phyloP scores from a whole-genome alignment of 2,113 vertebrate species.

The Mustela nigripes region DNA sequence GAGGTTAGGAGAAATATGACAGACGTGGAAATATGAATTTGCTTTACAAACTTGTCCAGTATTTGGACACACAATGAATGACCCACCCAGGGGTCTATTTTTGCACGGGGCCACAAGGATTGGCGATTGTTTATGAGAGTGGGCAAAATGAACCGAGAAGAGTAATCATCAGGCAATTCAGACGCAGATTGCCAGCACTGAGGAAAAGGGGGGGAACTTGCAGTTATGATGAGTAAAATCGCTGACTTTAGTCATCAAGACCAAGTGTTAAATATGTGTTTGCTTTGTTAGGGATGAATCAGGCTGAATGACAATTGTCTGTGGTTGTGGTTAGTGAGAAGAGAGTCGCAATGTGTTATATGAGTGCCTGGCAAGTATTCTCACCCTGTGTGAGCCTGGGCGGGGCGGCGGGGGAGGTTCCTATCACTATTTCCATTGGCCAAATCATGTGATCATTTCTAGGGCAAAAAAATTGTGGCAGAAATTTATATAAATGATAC shows the following conservation, averaged over 20 bases:
- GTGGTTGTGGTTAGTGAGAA: background rate
- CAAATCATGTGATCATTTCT: background rate
- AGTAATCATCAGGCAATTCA: conserved; percentile 34
- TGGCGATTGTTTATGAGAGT: background rate
- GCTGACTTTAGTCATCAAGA: conserved; percentile 59
- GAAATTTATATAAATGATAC: background rate
- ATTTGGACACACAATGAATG: background rate
- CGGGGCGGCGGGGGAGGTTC: too few relatives aligned
- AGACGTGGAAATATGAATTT: conserved; percentile 67
- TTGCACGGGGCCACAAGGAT: background rate
- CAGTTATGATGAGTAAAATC: conserved; percentile 49
- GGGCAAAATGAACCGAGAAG: conserved; percentile 39
- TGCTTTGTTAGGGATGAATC: conserved; percentile 52
- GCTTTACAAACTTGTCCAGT: conserved; percentile 41
- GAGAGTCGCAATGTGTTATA: background rate
- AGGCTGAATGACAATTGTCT: background rate
- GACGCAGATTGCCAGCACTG: background rate
- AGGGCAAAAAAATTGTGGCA: background rate
- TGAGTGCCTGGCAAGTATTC: conserved; percentile 21
- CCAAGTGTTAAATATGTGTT: conserved; percentile 21
- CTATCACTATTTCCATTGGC: background rate
- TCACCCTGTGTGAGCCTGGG: background rate
- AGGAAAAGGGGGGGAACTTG: background rate
- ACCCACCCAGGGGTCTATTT: background rate
- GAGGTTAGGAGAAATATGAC: conserved; percentile 8